Conservation (phyloP, 2,113 vertebrate species). For the Leptobrachium ailaonicum region DNA sequence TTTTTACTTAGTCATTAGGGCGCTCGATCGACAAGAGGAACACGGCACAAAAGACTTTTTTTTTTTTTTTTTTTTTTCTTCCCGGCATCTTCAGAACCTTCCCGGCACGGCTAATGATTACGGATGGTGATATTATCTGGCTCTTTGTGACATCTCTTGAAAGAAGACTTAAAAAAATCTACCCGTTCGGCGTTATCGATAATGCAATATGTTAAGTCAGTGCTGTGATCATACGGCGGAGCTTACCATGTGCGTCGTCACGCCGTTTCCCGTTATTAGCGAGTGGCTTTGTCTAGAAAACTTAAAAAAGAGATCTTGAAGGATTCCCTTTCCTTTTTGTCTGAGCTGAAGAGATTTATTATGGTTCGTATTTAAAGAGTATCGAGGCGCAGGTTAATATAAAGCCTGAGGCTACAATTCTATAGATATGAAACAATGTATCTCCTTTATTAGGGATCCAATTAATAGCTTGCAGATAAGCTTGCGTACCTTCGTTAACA, state of each 20-base stretch:
- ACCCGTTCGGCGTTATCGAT: slow-evolving; percentile 45
- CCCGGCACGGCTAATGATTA: slow-evolving; percentile 68
- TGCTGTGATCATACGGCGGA: slow-evolving; percentile 43
- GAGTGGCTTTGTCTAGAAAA: slow-evolving; percentile 6
- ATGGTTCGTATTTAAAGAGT: slow-evolving; percentile 28
- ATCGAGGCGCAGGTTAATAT: slow-evolving; percentile 15
- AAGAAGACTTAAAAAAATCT: slow-evolving; percentile 60
- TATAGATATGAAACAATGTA: too few relatives aligned
- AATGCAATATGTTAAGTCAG: slow-evolving; percentile 38
- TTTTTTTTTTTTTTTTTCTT: slow-evolving; percentile 32
- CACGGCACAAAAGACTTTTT: slow-evolving; percentile 61
- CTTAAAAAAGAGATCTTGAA: neutral
- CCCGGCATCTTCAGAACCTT: slow-evolving; percentile 62
- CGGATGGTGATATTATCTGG: slow-evolving; percentile 65
- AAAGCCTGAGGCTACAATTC: neutral
- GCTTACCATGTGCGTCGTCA: slow-evolving; percentile 10
- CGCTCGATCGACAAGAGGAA: slow-evolving; percentile 58
- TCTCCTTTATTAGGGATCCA: too few relatives aligned
- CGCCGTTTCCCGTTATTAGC: slow-evolving; percentile 4
- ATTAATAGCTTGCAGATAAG: too few relatives aligned
- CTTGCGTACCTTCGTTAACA: too few relatives aligned
- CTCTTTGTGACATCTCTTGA: slow-evolving; percentile 59
- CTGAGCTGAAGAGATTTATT: slow-evolving; percentile 28
- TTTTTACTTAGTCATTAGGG: slow-evolving; percentile 56
- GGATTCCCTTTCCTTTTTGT: neutral